These are phyloP conservation scores for Chionoecetes opilio DNA, from an alignment of 1,140 invertebrate genomes.

Conservation along the genomic window DNA sequence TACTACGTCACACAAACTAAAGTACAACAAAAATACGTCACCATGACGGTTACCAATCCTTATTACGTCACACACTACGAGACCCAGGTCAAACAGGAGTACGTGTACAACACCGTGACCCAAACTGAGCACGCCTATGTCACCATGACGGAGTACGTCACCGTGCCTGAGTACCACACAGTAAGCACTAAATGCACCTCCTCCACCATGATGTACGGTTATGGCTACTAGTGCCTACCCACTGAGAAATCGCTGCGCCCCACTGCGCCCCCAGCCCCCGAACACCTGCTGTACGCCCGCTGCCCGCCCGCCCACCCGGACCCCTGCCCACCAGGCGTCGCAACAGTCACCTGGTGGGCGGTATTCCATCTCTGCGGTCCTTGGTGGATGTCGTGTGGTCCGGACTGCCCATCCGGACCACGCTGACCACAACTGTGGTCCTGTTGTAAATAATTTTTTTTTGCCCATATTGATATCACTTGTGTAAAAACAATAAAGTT, in stretches of 20 bases:
- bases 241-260: background rate
- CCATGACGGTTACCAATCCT: conserved; percentile 80
- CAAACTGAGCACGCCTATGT: conserved; percentile 74
- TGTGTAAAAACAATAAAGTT: conserved; percentile 61
- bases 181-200: conserved; percentile 76
- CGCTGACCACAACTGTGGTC: conserved; percentile 69
- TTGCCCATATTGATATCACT: conserved; percentile 74
- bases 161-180: conserved; percentile 80
- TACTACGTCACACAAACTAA: conserved; percentile 81
- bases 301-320: conserved; percentile 62
- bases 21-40: conserved; percentile 80
- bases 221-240: conserved; percentile 65
- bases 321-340: conserved; percentile 7
- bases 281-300: conserved; percentile 77
- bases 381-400: conserved; percentile 13
- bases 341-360: conserved; percentile 19
- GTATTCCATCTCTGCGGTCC: conserved; percentile 4
- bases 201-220: conserved; percentile 78
- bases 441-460: conserved; percentile 56
- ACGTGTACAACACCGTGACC: conserved; percentile 79
- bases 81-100: conserved; percentile 78
- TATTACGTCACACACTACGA: conserved; percentile 80
- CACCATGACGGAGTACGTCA: conserved; percentile 79
- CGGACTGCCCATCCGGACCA: conserved; percentile 67
- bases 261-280: conserved; percentile 70